Evolutionary conservation across 2,888 invertebrate species (phyloP), one percentile per base, ranked within the genome.

Genomic region (Euzophera pinguis): DNA sequence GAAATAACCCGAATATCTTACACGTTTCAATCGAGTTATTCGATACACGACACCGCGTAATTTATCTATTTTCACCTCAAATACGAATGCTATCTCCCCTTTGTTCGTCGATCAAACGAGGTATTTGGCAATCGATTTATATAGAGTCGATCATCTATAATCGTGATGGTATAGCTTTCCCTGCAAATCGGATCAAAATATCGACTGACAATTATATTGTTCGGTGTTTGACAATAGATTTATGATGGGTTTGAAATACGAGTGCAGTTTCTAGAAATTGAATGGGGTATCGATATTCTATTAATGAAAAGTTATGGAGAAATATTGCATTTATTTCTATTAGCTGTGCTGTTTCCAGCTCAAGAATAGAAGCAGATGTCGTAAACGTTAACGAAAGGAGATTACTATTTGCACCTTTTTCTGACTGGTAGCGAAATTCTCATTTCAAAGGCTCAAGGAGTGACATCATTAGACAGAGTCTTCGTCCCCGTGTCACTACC

Each of bases 1-100:
- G 50, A 39, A 50, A 57, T 54, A 53, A 50, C 45, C 45, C 43
- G 17, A 52, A 37, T 48, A 37, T n/a, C 48, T 48, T 12, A 17
- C 37, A 37, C 16, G 48, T 10, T 48, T 12, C 49, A 49, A 38
- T 52, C 49, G 35, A 35, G 32, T 32, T 47, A 47, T 49, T 45
- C 50, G 53, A 48, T 43, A 49, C 47, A 52, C 41, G 42, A 50
- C 50, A 52, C 55, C 32, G 32, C 32, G 45, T 52, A 55, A 58
- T 55, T 58, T 54, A 55, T 54, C 55, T 54, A 47, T 58, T 58
- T 55, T 49, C 58, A 54, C 58, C 38, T 53, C 29, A 43, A 49
- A 32, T 48, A 50, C 53, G 57, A 57, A 54, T 52, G 52, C 42
- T 48, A 52, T 45, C 37, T 51, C 34, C 22, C 41, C 56, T 49